Evolutionary conservation across 2,888 invertebrate genomes (phyloP).

Genomic region (Drosophila birchii): DNA sequence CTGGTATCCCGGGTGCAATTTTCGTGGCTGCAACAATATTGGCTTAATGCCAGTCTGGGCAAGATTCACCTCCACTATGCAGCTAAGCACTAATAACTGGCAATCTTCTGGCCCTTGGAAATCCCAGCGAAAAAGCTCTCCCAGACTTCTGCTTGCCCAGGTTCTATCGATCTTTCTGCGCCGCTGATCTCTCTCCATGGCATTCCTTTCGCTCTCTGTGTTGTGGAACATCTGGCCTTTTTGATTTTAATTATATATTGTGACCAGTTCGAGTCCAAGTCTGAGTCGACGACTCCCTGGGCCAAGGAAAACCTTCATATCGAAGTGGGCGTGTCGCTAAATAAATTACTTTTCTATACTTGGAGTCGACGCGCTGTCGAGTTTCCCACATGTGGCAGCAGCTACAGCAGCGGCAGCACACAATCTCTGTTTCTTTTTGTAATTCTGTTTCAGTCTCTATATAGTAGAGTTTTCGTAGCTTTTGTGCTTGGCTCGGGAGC

Average conservation of each 20-base stretch:
- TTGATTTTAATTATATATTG: slow-evolving; percentile 79
- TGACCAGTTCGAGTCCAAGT: slow-evolving; percentile 63
- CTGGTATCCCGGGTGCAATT: slow-evolving; percentile 53
- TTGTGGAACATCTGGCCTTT: slow-evolving; percentile 72
- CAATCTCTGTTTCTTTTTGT: slow-evolving; percentile 33
- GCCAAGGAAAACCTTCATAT: slow-evolving; percentile 74
- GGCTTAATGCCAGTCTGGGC: slow-evolving; percentile 62
- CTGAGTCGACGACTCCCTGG: slow-evolving; percentile 22
- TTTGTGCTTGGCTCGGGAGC: slow-evolving; percentile 43
- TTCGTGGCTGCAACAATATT: slow-evolving; percentile 67
- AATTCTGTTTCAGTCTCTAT: slow-evolving; percentile 9
- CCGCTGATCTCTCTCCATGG: slow-evolving; percentile 36
- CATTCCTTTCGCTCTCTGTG: slow-evolving; percentile 59
- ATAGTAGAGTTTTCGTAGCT: slow-evolving; percentile 8
- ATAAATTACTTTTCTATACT: slow-evolving; percentile 79
- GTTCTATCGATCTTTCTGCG: slow-evolving; percentile 69
- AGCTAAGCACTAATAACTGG: slow-evolving; percentile 6
- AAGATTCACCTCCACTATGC: slow-evolving; percentile 7
- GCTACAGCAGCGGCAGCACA: slow-evolving; percentile 1
- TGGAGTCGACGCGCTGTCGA: slow-evolving; percentile 39
- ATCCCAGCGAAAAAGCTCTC: slow-evolving; percentile 6
- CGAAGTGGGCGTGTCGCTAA: slow-evolving; percentile 76
- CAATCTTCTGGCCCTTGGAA: slow-evolving; percentile 25
- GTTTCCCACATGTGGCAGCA: slow-evolving; percentile 42
- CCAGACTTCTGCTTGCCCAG: background rate